phyloP scores from a whole-genome alignment of 2,888 invertebrate species.

The Sicus ferrugineus region DNA sequence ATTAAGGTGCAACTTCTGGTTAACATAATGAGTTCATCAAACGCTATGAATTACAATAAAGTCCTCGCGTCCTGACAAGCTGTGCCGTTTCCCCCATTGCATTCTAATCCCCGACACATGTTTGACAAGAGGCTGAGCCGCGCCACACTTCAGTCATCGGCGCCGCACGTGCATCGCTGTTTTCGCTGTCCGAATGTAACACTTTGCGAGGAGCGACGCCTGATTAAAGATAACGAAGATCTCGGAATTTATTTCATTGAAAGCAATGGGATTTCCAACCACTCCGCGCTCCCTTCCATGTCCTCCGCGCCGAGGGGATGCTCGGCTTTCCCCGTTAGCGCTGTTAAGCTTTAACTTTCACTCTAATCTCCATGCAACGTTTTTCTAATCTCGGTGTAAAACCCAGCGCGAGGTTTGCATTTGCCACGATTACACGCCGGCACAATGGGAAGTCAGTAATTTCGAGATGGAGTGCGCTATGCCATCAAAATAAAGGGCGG shows the following conservation, averaged over 20 bases:
- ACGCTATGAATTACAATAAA: background rate
- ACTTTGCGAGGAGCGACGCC: background rate
- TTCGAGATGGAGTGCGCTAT: too few species aligned
- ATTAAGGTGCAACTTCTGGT: background rate
- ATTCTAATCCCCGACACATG: conserved; percentile 6
- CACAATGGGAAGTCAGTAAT: too few species aligned
- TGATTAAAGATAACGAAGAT: conserved; percentile 5
- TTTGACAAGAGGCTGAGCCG: conserved; percentile 1
- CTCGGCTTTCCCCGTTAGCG: background rate
- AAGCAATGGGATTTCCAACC: background rate
- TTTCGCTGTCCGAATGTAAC: background rate
- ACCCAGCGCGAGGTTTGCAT: background rate
- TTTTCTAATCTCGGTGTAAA: background rate
- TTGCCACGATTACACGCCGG: too few species aligned
- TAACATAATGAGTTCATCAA: background rate
- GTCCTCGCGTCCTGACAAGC: background rate
- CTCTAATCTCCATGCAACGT: conserved; percentile 6
- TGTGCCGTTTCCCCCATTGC: background rate
- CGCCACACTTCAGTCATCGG: conserved; percentile 19
- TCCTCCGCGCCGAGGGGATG: too few species aligned
- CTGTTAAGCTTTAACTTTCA: conserved; percentile 1
- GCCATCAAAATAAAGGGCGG: too few species aligned
- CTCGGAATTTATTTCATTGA: background rate
- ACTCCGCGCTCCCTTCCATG: background rate
- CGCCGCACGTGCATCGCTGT: conserved; percentile 1